phyloP scores from a whole-genome alignment of 2,797 vertebrate species.

The Falco biarmicus region DNA sequence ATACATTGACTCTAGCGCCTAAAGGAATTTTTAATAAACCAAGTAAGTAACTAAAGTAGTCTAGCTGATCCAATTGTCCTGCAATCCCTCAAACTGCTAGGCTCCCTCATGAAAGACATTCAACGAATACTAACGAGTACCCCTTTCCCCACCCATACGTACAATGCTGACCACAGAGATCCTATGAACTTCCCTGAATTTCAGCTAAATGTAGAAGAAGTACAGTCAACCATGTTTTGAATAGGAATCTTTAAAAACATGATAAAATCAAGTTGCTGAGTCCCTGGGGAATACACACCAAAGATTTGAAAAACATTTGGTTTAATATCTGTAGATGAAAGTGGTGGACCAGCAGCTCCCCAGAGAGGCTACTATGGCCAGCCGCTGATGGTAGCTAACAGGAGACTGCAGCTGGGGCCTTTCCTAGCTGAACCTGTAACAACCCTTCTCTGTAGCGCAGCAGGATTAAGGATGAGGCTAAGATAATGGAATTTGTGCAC shows the following conservation, averaged over 20 bases:
- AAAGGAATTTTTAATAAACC: conserved; percentile 50
- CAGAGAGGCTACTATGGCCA: conserved; percentile 32
- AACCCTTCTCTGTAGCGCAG: conserved; percentile 46
- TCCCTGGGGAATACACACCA: background rate
- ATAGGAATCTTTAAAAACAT: conserved; percentile 20
- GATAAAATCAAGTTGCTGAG: background rate
- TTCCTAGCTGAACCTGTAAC: conserved; percentile 12
- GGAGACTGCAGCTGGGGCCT: conserved; percentile 65
- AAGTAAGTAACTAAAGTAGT: background rate
- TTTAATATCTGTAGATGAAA: conserved; percentile 71
- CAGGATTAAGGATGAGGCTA: conserved; percentile 67
- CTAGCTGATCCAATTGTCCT: conserved; percentile 30
- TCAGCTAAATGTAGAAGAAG: background rate
- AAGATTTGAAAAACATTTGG: conserved; percentile 35
- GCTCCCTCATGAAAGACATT: conserved; percentile 32
- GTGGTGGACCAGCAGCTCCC: conserved; percentile 24
- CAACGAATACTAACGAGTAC: conserved; percentile 1
- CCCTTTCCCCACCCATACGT: background rate
- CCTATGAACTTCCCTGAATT: background rate
- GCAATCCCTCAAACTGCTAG: background rate
- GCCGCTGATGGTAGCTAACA: conserved; percentile 55
- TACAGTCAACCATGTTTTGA: background rate
- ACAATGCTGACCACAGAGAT: background rate
- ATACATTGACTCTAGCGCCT: background rate
- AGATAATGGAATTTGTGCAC: conserved; percentile 72